Conservation (phyloP, 2,797 vertebrate species). For the Bufotes viridis region DNA sequence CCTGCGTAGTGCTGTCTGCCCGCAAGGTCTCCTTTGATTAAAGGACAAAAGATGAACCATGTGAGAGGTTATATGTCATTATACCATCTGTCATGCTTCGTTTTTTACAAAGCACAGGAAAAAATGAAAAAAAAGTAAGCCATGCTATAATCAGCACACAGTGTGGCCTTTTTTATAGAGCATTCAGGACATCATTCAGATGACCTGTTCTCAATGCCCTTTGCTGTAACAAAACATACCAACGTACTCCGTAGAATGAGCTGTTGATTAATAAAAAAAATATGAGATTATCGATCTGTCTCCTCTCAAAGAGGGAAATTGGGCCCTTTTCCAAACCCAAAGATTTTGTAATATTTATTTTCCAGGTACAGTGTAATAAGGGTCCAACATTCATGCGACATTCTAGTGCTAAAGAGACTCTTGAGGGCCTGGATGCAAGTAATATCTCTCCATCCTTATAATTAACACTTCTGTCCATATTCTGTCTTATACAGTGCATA, state of each 20-base stretch:
- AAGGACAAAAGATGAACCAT: slow-evolving; percentile 33
- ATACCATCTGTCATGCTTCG: slow-evolving; percentile 36
- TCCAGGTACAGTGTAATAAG: neutral
- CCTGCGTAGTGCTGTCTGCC: slow-evolving; percentile 41
- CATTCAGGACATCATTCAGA: neutral
- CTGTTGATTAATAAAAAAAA: neutral
- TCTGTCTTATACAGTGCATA: neutral
- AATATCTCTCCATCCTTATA: neutral
- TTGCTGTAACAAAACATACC: neutral
- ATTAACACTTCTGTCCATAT: too few relatives aligned
- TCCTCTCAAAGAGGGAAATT: neutral
- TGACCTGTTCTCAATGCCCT: neutral
- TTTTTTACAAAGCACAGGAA: neutral
- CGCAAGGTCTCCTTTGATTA: slow-evolving; percentile 56
- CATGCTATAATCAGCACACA: neutral
- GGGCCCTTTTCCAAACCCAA: too few relatives aligned
- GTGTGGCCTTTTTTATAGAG: neutral
- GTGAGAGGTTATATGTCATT: slow-evolving; percentile 49
- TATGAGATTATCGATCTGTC: neutral
- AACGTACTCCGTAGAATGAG: neutral
- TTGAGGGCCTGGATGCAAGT: neutral
- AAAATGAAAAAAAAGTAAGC: neutral
- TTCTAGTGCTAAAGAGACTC: neutral
- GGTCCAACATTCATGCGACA: too few relatives aligned
- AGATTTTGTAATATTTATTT: neutral